These are phyloP conservation scores for Euschistus heros DNA, from an alignment of 1,140 invertebrate genomes.

Conservation along the genomic window DNA sequence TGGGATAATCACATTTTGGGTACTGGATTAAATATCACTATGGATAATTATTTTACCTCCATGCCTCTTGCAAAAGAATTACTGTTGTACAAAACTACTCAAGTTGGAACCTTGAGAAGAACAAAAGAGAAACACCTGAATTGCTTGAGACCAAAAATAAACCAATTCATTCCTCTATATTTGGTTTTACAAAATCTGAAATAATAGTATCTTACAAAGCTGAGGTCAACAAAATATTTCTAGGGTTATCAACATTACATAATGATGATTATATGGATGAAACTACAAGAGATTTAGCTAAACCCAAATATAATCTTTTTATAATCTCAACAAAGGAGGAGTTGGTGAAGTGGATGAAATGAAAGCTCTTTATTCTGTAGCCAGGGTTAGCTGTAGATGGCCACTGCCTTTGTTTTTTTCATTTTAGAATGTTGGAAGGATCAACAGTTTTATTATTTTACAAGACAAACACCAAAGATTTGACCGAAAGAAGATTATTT, in stretches of 20 bases:
- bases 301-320: not conserved
- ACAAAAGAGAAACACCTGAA: not conserved
- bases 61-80: not conserved
- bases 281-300: not conserved
- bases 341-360: not conserved
- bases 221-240: not conserved
- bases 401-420: not conserved
- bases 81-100: not conserved
- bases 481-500: no score
- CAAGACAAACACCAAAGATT: not conserved
- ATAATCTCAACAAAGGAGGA: not conserved
- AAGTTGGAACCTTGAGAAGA: not conserved
- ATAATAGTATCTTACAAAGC: not conserved
- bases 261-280: not conserved
- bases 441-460: not conserved
- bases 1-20: not conserved
- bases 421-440: not conserved
- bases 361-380: not conserved
- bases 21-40: not conserved
- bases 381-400: not conserved
- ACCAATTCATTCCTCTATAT: not conserved
- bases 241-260: not conserved
- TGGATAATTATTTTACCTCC: not conserved
- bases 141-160: not conserved
- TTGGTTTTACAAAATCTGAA: not conserved